Base-by-base conservation (phyloP, 2,888 invertebrate genomes). In the Liodrosophila aerea region DNA sequence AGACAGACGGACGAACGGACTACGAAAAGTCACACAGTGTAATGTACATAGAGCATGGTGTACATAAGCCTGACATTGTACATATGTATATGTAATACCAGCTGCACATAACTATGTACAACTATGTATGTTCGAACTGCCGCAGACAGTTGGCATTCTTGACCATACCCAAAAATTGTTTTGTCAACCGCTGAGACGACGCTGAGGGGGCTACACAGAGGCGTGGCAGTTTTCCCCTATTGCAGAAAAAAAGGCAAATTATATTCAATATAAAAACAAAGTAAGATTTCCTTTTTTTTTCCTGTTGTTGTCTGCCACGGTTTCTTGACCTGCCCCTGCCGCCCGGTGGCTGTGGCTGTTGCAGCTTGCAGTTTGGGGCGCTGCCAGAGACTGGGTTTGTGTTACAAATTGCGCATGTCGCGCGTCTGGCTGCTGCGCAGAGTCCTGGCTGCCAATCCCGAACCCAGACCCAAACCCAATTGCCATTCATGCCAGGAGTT, bases 391-490 rank as follows among this genome's bases (percentile, higher is more conserved):
- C 89, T 89, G 89, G 89, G 89, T 89, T 87, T 89, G 88, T 89
- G 89, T 89, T 89, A 89, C 88, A 89, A 89, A 89, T 89, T 89
- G 89, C 89, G 89, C 89, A 89, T 89, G 89, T 88, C 89, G 89
- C 85, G 76, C 53, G 3, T 22, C 52, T 47, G 61, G 64, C 50
- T 64, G 68, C 64, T 66, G 67, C 66, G 58, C 63, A 61, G 53
- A 47, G 22, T 22, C 5, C 22, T 22, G 60, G n/a, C 9, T 43
- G 47, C 53, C 51, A 33, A 47, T 11, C 33, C 7, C 59, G 27
- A 50, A 9, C 22, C 36, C 33, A 50, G 27, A 13, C 16, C 27
- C 33, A 44, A 16, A 36, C 44, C 37, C 11, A 27, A 12, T 33
- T 41, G 52, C 69, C 67, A 67, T 67, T 64, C 67, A 68, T 33